These are phyloP conservation scores for Echinometra lucunter DNA, from an alignment of 53 echinoderm and acorn worm genomes.

Conservation along the genomic window DNA sequence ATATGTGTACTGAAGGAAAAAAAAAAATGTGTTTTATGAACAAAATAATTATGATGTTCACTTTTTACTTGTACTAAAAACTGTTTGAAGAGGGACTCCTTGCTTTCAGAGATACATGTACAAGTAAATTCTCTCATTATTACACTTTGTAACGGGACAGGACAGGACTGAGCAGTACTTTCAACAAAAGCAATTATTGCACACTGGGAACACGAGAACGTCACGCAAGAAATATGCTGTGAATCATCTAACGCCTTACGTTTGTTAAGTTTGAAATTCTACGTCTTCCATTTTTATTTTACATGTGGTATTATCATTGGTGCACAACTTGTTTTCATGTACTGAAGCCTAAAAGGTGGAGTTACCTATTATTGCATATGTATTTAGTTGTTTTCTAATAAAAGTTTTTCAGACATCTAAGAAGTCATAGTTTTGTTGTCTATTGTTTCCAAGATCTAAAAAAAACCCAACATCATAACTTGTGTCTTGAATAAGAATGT, in stretches of 20 bases:
- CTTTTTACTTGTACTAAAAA: neutral
- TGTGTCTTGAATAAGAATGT: too few relatives aligned
- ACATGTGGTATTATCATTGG: conserved; percentile 13
- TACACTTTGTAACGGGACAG: too few relatives aligned
- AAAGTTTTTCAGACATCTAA: neutral
- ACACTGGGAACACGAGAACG: neutral
- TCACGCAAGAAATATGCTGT: neutral
- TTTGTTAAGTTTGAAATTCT: neutral
- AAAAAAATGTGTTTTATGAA: too few relatives aligned
- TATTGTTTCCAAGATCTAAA: too few relatives aligned
- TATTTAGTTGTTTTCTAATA: conserved; percentile 37
- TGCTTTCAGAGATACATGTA: neutral
- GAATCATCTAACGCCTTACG: neutral
- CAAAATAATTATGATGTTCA: too few relatives aligned
- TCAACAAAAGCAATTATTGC: neutral
- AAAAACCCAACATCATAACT: too few relatives aligned
- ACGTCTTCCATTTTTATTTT: neutral
- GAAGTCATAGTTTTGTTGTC: neutral
- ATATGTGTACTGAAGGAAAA: too few relatives aligned
- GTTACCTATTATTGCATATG: neutral
- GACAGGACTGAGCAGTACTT: neutral
- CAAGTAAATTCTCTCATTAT: too few relatives aligned
- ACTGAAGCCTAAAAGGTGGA: neutral
- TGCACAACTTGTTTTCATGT: neutral
- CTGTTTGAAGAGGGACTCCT: neutral